Percentiles rank a stretch among this genome's conserved stretches.
phyloP scores from a whole-genome alignment of 2,113 vertebrate species.

The Mirza zaza region DNA sequence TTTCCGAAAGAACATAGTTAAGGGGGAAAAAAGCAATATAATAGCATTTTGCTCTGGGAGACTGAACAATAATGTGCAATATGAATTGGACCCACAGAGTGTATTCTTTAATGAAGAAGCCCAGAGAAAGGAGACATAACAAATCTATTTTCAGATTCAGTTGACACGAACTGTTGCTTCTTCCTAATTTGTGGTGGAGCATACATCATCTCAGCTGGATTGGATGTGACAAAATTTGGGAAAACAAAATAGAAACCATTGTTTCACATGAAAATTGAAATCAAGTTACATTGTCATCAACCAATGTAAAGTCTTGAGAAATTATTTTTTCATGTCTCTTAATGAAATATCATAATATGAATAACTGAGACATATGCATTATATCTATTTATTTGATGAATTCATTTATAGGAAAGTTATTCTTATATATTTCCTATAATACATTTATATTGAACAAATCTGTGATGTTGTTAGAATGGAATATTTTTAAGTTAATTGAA shows the following conservation, averaged over 20 bases:
- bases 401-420: background rate
- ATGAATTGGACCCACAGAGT: conserved; percentile 47
- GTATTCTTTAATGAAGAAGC: conserved; percentile 58
- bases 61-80: conserved; percentile 1
- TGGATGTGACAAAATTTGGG: conserved; percentile 34
- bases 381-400: background rate
- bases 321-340: conserved; percentile 3
- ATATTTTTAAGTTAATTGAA: background rate
- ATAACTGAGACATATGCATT: background rate
- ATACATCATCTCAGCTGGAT: conserved; percentile 35
- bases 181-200: conserved; percentile 15
- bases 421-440: background rate
- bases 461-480: background rate
- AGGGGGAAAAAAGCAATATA: background rate
- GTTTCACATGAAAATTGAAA: conserved; percentile 39
- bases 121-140: conserved; percentile 33
- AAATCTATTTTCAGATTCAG: conserved; percentile 60
- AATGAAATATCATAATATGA: background rate
- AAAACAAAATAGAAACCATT: conserved; percentile 42
- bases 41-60: conserved; percentile 66
- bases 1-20: conserved; percentile 63
- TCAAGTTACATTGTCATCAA: conserved; percentile 22
- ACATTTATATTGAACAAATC: conserved; percentile 11
- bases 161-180: background rate
- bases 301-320: background rate